These are phyloP conservation scores for Sebastes fasciatus DNA, from an alignment of 2,113 vertebrate species.

Conservation along the genomic window DNA sequence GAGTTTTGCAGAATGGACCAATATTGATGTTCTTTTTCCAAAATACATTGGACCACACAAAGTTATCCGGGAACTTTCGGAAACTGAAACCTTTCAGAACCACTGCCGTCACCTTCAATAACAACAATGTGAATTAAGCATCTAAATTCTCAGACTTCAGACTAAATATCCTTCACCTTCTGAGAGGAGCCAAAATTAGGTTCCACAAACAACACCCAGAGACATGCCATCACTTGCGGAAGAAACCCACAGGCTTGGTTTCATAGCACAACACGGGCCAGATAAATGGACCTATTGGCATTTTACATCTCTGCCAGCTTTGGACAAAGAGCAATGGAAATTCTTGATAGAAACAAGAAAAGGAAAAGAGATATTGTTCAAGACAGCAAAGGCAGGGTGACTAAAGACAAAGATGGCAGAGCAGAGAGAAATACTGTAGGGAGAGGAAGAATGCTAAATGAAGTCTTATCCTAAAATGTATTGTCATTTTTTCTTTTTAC, in stretches of 20 bases:
- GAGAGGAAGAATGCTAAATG: not conserved
- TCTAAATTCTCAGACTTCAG: not conserved
- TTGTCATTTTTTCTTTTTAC: conserved; percentile 13
- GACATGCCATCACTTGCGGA: not conserved
- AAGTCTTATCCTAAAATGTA: not conserved
- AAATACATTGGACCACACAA: not conserved
- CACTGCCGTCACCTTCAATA: not conserved
- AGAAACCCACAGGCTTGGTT: not conserved
- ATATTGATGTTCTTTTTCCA: not conserved
- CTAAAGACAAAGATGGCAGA: not conserved
- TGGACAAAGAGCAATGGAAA: not conserved
- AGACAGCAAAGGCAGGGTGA: not conserved
- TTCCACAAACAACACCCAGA: not conserved
- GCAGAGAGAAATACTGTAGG: not conserved
- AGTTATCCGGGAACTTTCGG: not conserved
- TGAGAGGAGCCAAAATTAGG: not conserved
- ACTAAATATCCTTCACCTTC: not conserved
- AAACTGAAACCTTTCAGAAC: not conserved
- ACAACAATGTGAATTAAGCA: not conserved
- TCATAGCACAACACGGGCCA: not conserved
- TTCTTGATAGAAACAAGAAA: conserved; percentile 1
- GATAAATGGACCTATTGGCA: not conserved
- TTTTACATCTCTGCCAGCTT: not conserved
- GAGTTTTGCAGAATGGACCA: not conserved
- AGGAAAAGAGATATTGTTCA: not conserved